A percentile compares a stretch with the other conserved stretches of the same genome.
Conservation (phyloP, 2,797 vertebrate species). For the Chelidonichthys spinosus region DNA sequence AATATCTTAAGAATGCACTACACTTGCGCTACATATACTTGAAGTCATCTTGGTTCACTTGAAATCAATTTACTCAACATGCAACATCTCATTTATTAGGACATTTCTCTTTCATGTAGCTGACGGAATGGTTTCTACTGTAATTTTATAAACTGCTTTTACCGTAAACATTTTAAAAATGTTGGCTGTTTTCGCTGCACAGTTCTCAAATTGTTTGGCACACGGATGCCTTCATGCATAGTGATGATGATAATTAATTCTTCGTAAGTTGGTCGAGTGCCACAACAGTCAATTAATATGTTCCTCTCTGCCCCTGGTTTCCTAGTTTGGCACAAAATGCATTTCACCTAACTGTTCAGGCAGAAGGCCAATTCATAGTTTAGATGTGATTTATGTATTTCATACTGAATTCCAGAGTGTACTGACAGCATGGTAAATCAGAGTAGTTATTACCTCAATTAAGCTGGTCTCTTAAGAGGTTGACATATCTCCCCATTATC, state of each 20-base stretch:
- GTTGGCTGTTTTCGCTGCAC: background rate
- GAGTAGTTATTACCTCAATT: background rate
- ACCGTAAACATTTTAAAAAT: background rate
- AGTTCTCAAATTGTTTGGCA: constrained; percentile 15
- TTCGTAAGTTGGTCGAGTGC: constrained; percentile 26
- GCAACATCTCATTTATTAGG: background rate
- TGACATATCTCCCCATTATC: background rate
- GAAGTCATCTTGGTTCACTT: background rate
- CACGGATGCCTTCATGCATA: constrained; percentile 7
- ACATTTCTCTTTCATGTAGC: background rate
- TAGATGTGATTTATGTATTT: constrained; percentile 18
- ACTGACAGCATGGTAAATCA: constrained; percentile 16
- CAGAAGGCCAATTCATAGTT: constrained; percentile 23
- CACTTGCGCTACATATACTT: background rate
- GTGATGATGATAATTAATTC: constrained; percentile 27
- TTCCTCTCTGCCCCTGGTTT: constrained; percentile 26
- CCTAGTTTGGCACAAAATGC: constrained; percentile 29
- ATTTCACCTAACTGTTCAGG: constrained; percentile 23
- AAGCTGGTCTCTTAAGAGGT: background rate
- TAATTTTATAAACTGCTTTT: background rate
- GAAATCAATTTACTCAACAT: too few species aligned
- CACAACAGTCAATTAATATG: constrained; percentile 20
- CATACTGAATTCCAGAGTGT: constrained; percentile 6
- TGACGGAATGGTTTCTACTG: background rate
- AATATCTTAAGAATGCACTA: background rate